Evolutionary conservation across 2,888 invertebrate species (phyloP).

Genomic region (Leptinotarsa peninsularis): DNA sequence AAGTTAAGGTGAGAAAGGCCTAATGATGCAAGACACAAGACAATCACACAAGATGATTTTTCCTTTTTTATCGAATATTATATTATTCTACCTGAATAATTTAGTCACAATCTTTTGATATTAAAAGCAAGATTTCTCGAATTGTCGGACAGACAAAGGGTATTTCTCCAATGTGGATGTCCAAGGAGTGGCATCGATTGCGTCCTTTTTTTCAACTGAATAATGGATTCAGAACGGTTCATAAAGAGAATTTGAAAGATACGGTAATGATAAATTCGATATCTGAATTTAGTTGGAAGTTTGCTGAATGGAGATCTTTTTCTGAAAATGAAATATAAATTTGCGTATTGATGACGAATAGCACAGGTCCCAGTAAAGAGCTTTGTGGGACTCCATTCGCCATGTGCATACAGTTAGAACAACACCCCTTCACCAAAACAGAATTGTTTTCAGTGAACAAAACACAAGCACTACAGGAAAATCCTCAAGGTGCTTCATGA

Average conservation of each 20-base stretch:
- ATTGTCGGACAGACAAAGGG: too few relatives aligned
- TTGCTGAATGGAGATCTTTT: background rate
- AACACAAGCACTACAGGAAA: too few relatives aligned
- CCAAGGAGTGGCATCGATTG: background rate
- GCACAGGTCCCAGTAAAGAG: too few relatives aligned
- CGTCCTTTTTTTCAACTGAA: background rate
- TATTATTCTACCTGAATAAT: background rate
- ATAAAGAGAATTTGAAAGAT: background rate
- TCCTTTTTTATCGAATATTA: background rate
- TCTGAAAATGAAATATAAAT: background rate
- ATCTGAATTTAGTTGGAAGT: background rate
- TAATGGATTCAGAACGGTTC: background rate
- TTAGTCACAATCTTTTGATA: background rate
- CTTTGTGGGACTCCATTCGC: too few relatives aligned
- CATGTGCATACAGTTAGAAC: background rate
- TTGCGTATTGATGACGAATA: background rate
- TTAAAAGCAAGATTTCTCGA: background rate
- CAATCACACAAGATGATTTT: background rate
- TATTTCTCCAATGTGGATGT: too few relatives aligned
- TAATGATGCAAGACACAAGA: background rate
- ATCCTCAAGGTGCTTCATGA: too few relatives aligned
- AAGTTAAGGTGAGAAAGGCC: background rate
- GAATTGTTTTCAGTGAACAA: background rate
- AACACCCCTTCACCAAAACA: background rate
- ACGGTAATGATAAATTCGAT: background rate